Evolutionary conservation across 1,140 invertebrate genomes (phyloP).

Genomic region (Telenomus remus): DNA sequence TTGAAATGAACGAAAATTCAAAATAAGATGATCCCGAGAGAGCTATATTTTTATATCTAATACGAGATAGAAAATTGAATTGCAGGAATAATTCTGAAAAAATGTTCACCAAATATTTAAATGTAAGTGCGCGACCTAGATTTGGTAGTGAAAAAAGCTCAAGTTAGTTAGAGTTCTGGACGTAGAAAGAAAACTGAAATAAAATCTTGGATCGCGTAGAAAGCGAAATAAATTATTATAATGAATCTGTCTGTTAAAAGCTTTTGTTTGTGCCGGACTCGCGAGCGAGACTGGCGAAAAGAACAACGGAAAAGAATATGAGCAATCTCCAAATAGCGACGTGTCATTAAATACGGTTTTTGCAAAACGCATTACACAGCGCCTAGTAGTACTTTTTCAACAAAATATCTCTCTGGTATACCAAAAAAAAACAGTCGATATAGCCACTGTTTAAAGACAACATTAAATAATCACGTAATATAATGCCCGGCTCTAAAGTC

Average conservation of each 20-base stretch:
- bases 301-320: slow-evolving; percentile 21
- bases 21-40: too few relatives aligned
- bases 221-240: slow-evolving; percentile 39
- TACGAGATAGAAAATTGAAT: too few relatives aligned
- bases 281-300: slow-evolving; percentile 12
- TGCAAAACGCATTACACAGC: slow-evolving; percentile 12
- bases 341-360: slow-evolving; percentile 32
- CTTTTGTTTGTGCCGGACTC: slow-evolving; percentile 13
- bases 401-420: slow-evolving; percentile 22
- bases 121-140: too few relatives aligned
- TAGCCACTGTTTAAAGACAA: slow-evolving; percentile 17
- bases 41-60: too few relatives aligned
- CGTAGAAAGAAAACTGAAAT: slow-evolving; percentile 14
- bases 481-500: slow-evolving; percentile 2
- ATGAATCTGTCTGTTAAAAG: slow-evolving; percentile 40
- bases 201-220: slow-evolving; percentile 7
- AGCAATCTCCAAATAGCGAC: slow-evolving; percentile 32
- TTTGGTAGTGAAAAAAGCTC: too few relatives aligned
- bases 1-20: too few relatives aligned
- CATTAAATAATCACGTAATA: slow-evolving; percentile 17
- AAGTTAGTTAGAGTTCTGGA: neutral
- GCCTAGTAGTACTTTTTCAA: slow-evolving; percentile 17
- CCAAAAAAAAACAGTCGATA: neutral
- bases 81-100: too few relatives aligned
- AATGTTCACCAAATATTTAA: too few relatives aligned